Evolutionary conservation across 2,113 vertebrate genomes (phyloP).

Genomic region (Lampris incognitus): DNA sequence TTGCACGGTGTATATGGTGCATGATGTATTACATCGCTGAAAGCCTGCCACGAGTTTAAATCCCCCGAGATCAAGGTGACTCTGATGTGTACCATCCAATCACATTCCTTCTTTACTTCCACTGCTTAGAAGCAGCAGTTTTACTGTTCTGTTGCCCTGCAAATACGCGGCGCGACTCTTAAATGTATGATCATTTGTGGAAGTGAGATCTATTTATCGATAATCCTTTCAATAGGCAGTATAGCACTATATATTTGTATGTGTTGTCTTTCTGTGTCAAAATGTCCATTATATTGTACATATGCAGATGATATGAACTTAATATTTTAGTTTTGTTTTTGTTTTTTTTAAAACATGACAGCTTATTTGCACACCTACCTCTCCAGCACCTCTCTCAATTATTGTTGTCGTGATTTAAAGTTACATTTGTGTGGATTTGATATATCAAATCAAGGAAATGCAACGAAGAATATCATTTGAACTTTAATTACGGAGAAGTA

Average conservation of each 20-base stretch:
- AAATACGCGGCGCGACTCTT: constrained; percentile 57
- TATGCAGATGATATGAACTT: constrained; percentile 75
- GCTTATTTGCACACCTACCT: constrained; percentile 85
- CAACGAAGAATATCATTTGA: constrained; percentile 28
- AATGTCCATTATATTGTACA: constrained; percentile 78
- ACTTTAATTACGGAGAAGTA: constrained; percentile 36
- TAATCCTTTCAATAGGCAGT: constrained; percentile 65
- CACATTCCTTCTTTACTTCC: constrained; percentile 73
- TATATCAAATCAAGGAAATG: constrained; percentile 63
- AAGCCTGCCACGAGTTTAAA: constrained; percentile 71
- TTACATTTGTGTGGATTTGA: constrained; percentile 46
- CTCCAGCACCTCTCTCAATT: constrained; percentile 54
- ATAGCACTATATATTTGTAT: constrained; percentile 72
- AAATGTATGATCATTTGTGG: constrained; percentile 63
- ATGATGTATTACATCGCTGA: constrained; percentile 57
- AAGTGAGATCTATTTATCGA: constrained; percentile 76
- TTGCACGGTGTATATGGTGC: constrained; percentile 48
- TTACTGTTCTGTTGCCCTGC: constrained; percentile 52
- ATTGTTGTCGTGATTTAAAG: constrained; percentile 65
- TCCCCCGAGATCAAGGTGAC: constrained; percentile 74
- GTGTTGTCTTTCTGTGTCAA: constrained; percentile 73
- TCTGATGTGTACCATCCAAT: constrained; percentile 71
- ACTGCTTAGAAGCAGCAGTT: constrained; percentile 50
- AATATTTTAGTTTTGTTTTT: constrained; percentile 59
- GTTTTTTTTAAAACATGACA: constrained; percentile 67